Percentiles rank a stretch among this genome's conserved stretches.
These are phyloP conservation scores for Andrena fulva DNA, from an alignment of 2,888 invertebrate species.

Conservation along the genomic window DNA sequence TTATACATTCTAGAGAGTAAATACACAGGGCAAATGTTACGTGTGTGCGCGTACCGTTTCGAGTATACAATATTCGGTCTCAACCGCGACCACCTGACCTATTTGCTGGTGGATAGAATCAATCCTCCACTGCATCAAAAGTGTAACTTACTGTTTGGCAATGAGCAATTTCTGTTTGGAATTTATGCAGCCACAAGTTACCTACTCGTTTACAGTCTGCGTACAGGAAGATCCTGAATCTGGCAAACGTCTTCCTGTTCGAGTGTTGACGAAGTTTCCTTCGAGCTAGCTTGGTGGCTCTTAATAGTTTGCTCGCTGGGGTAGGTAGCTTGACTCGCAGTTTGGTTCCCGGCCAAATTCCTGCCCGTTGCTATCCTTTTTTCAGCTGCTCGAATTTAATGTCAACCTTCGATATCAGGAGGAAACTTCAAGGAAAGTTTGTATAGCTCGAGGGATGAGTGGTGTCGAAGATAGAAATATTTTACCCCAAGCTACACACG, in stretches of 20 bases:
- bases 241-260: neutral
- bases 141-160: neutral
- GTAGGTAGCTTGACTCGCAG: no score
- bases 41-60: neutral
- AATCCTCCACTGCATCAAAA: neutral
- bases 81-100: neutral
- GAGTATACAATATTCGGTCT: neutral
- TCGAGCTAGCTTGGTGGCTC: neutral
- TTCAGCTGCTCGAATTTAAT: constrained; percentile 5
- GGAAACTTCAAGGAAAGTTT: constrained; percentile 4
- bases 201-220: neutral
- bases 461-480: neutral
- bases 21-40: neutral
- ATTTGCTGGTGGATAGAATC: neutral
- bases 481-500: neutral
- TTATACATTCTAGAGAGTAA: constrained; percentile 1
- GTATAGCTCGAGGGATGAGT: neutral
- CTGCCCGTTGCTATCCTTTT: neutral
- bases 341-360: neutral
- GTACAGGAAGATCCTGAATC: neutral
- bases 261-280: constrained; percentile 3
- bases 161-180: neutral
- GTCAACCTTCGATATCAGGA: neutral
- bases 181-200: neutral
- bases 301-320: constrained; percentile 1